Base-by-base conservation (phyloP, 2,797 vertebrate species). In the Menidia menidia region DNA sequence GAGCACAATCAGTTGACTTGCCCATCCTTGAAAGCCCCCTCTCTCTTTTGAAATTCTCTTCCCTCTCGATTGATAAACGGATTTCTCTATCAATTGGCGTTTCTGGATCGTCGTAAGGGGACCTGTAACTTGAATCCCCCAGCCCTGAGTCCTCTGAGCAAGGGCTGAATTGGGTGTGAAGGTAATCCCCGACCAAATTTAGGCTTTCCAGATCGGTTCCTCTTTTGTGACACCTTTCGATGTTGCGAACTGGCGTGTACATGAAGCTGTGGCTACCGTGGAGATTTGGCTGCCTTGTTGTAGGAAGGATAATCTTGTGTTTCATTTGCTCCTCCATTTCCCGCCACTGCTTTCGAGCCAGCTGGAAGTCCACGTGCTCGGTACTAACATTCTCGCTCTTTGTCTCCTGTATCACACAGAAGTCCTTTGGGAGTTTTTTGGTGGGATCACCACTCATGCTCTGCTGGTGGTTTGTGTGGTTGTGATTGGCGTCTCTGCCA, bases 391-490 rank as follows among this genome's bases (percentile, higher is more conserved):
- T 95, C 83, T 93, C 91, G 13, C 93, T 95, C 82, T 91, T 93
- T 30, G 92, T 94, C 83, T 95, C 93, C 75, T 95, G 93, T 83
- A 94, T 94, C 31, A 95, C 94, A 70, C 94, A 95, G 68, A 94
- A 95, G 81, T 95, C 94, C 84, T 94, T 94, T 0, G 94, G 94
- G 30, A 94, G 60, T 76, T 92, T 95, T 81, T 94, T 95, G 83
- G 55, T 75, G 31, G 75, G 53, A 31, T 94, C 92, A 18, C 71
- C 64, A 25, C 18, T 86, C 30, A 55, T 47, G 8, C 82, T 61
- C 44, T 83, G 58, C 71, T 84, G 72, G 2, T 72, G 52, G 44
- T 4, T 19, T n/a, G 30, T 75, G 52, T 71, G 77, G 69, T 87
- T 86, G 12, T 70, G 76, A 77, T 73, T 89, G 4, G 56, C 44